Base-by-base conservation (phyloP, 2,797 vertebrate species). In the Lutjanus argentimaculatus region DNA sequence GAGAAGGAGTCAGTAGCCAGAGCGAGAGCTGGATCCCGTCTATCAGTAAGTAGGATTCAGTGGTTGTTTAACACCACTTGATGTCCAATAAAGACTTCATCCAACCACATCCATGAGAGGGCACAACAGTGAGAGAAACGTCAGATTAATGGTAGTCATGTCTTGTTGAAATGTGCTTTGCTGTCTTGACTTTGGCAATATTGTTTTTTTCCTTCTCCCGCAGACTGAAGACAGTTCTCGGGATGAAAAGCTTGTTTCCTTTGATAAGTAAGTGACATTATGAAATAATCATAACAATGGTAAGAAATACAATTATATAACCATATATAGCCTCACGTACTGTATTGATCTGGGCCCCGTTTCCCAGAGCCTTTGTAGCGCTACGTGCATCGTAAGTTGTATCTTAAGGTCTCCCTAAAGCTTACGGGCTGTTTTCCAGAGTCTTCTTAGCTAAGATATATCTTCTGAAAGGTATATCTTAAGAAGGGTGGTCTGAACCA, bases 231-330 rank as follows among this genome's bases (percentile, higher is more conserved):
- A 98, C 36, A 85, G 87, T 61, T 93, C 95, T 87, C 96, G 95
- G 77, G 97, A 99, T 85, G 97, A 99, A 40, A 97, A 97, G 90
- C 96, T 99, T 17, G 97, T 99, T 75, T 98, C 97, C 15, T 98
- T 99, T 91, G 98, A 98, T 82, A 98, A 97, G 98, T 99, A 97
- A 96, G 94, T 62, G 48, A 46, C 17, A 56, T 77, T 22, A 19
- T 25, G 8, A 62, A 30, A n/a, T 43, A 14, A 25, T 42, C 8
- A 10, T 14, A 46, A 22, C 1, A 43, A 52, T 48, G 17, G 40
- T 15, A 7, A 40, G 1, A 55, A 17, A 36, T 36, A 52, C 5
- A 51, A 6, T n/a, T 62, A 53, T 40, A 4, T 22, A 49, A 55
- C 1, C 15, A 14, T 42, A n/a, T 19, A 72, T 19, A 49, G 36